A percentile compares a stretch with the other conserved stretches of the same genome.
Conservation (phyloP, 2,888 invertebrate genomes). For the Idaea aversata region DNA sequence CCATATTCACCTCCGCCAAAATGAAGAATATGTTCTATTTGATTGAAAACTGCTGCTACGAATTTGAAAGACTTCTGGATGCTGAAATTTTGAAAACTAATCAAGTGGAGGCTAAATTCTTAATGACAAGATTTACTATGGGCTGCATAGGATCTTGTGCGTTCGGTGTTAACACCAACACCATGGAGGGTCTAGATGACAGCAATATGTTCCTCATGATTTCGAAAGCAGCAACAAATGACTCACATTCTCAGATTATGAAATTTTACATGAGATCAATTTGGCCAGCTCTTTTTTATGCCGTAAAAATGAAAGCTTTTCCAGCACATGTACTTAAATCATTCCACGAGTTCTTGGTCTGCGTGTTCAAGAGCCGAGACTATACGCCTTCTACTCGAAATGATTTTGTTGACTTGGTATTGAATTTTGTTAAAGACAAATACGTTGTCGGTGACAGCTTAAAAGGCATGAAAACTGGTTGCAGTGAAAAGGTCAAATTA, state of each 20-base stretch:
- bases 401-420: slow-evolving; percentile 54
- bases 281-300: slow-evolving; percentile 56
- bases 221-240: slow-evolving; percentile 7
- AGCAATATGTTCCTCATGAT: slow-evolving; percentile 39
- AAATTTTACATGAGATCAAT: slow-evolving; percentile 24
- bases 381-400: slow-evolving; percentile 43
- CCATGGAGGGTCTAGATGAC: slow-evolving; percentile 35
- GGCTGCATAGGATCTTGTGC: slow-evolving; percentile 52
- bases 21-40: slow-evolving; percentile 64
- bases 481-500: slow-evolving; percentile 35
- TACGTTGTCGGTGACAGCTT: slow-evolving; percentile 47
- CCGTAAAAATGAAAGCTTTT: slow-evolving; percentile 40
- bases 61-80: slow-evolving; percentile 45
- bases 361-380: slow-evolving; percentile 41
- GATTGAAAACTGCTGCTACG: slow-evolving; percentile 42
- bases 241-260: slow-evolving; percentile 25
- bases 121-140: slow-evolving; percentile 53
- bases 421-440: slow-evolving; percentile 43
- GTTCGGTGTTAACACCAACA: slow-evolving; percentile 54
- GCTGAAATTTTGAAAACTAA: slow-evolving; percentile 27
- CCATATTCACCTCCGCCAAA: slow-evolving; percentile 56
- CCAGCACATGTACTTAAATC: slow-evolving; percentile 39
- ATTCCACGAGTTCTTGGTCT: slow-evolving; percentile 38
- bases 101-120: slow-evolving; percentile 36
- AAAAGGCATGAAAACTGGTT: slow-evolving; percentile 35